Conservation (phyloP, 2,797 vertebrate genomes). For the Enteromius thamalakanensis region DNA sequence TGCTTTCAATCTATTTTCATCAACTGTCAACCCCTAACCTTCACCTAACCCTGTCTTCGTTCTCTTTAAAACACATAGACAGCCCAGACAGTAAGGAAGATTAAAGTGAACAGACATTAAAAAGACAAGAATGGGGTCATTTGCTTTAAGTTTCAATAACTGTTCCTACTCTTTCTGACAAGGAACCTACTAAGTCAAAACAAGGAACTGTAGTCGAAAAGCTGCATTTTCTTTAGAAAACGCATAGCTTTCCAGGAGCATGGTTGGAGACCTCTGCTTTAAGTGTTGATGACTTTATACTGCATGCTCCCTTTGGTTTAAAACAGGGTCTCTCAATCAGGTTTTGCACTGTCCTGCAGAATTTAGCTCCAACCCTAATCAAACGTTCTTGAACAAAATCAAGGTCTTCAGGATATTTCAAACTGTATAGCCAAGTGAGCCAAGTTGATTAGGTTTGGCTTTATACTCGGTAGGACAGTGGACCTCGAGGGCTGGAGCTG, state of each 20-base stretch:
- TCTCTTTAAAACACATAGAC: constrained; percentile 17
- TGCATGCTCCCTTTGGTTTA: not conserved
- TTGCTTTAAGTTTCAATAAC: constrained; percentile 11
- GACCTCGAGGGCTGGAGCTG: not conserved
- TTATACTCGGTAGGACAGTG: not conserved
- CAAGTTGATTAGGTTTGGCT: not conserved
- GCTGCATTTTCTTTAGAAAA: not conserved
- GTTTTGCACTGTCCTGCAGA: not conserved
- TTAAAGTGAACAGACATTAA: constrained; percentile 12
- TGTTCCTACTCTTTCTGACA: constrained; percentile 20
- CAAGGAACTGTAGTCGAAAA: not conserved
- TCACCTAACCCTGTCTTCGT: not conserved
- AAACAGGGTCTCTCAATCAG: not conserved
- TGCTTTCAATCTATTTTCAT: constrained; percentile 33
- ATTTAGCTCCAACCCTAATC: not conserved
- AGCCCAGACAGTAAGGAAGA: constrained; percentile 2
- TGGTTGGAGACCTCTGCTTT: not conserved
- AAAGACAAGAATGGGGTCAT: constrained; percentile 7
- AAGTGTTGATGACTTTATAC: not conserved
- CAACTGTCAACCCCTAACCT: constrained; percentile 23
- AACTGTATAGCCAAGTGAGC: not conserved
- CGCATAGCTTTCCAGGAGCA: not conserved
- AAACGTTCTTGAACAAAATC: not conserved
- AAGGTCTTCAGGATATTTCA: not conserved
- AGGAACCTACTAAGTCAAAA: not conserved